phyloP scores from a whole-genome alignment of 2,888 invertebrate genomes.

The Drosophila eohydei region DNA sequence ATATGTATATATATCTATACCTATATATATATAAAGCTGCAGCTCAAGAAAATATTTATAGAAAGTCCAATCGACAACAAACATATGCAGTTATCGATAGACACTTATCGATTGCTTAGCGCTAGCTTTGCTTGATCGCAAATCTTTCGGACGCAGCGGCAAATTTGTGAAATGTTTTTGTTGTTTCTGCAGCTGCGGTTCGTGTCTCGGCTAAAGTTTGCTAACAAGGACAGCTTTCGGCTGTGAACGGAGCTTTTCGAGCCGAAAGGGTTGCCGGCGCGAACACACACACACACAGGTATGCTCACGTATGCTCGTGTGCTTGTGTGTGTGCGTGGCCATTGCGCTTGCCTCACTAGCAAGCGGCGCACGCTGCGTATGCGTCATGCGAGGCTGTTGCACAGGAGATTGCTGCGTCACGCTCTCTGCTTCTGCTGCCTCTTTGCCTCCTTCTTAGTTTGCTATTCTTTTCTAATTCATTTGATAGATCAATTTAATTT shows the following conservation, averaged over 20 bases:
- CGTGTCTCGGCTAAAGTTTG: slow-evolving; percentile 70
- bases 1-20: neutral
- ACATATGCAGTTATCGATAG: neutral
- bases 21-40: too few relatives aligned
- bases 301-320: neutral
- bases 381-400: slow-evolving; percentile 41
- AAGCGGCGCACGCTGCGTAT: slow-evolving; percentile 61
- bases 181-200: slow-evolving; percentile 58
- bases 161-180: slow-evolving; percentile 31
- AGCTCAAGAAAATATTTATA: neutral
- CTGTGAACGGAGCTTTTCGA: slow-evolving; percentile 50
- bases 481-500: slow-evolving; percentile 62
- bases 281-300: slow-evolving; percentile 8
- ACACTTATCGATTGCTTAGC: neutral
- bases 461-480: slow-evolving; percentile 37
- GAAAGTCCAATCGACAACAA: neutral
- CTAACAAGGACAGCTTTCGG: slow-evolving; percentile 66
- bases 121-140: slow-evolving; percentile 23
- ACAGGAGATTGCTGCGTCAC: neutral
- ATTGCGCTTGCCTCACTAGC: slow-evolving; percentile 44
- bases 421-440: neutral
- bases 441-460: neutral
- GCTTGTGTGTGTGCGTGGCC: slow-evolving; percentile 12
- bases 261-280: slow-evolving; percentile 53
- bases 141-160: slow-evolving; percentile 36